Base-by-base conservation (phyloP, 2,888 invertebrate species). In the Epirrhoe tristata region DNA sequence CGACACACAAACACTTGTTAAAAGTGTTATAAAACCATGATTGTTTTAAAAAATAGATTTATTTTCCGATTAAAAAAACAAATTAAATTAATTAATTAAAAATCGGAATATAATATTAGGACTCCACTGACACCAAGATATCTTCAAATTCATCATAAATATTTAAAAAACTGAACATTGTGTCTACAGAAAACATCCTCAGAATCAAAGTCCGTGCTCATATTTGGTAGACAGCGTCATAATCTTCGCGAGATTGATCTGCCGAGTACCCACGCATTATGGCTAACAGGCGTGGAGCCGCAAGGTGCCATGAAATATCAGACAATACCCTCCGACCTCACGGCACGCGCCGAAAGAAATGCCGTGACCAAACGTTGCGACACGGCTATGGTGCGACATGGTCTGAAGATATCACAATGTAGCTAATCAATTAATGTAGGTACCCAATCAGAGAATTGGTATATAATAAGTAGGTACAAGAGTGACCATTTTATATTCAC, bases 341-440 rank as follows among this genome's bases (percentile, higher is more conserved):
- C 58, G 24, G 17, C 58, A 58, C 52, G 31, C 63, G 52, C 43
- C 16, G 5, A 12, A 31, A 46, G 17, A 63, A 57, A 63, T 63
- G 56, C 58, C 63, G 66, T 39, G 61, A 32, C 67, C 14, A 56
- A 63, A 43, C 39, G 57, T 57, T 60, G 62, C 65, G 58, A 67
- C 58, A 59, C 46, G 51, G 36, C 34, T 31, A 59, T 34, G 31
- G n/a, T n/a, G n/a, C n/a, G n/a, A n/a, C 53, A 6, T 48, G 6
- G 14, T 48, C 48, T 2, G 6, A 16, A 48, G 48, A 16, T 12
- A 36, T 10, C 36, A 14, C 39, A 43, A 32, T 8, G 51, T 6
- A 10, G 17, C 51, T 36, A 17, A 56, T 56, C 55, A 56, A 39
- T 55, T 36, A 24, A 24, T 24, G 3, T 24, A 24, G 1, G 1